These are phyloP conservation scores for Syrrhaptes paradoxus DNA, from an alignment of 2,113 vertebrate species.

Conservation along the genomic window DNA sequence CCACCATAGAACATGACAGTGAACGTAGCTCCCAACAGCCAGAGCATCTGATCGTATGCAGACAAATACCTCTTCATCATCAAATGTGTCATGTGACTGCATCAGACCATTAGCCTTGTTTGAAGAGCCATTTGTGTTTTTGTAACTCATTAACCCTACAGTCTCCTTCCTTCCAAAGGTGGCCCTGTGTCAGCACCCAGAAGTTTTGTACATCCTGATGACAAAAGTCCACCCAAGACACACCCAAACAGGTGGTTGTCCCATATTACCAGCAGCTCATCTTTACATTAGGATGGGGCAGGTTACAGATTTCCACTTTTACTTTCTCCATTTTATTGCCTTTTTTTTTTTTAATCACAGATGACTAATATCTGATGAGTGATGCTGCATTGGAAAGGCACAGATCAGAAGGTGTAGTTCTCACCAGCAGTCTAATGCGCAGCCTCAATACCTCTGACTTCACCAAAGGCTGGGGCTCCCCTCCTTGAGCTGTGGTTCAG, in stretches of 20 bases:
- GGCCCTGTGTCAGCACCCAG: background rate
- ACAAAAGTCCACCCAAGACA: background rate
- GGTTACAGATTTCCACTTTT: background rate
- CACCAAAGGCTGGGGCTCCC: background rate
- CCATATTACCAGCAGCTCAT: background rate
- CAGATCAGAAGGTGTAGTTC: background rate
- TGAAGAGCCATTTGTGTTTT: background rate
- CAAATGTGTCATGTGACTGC: fast-evolving
- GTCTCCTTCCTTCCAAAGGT: background rate
- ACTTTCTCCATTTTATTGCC: background rate
- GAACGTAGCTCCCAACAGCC: background rate
- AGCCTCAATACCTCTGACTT: background rate
- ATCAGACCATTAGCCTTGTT: background rate
- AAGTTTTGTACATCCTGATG: background rate
- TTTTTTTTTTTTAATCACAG: background rate
- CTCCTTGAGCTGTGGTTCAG: background rate
- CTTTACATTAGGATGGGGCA: background rate
- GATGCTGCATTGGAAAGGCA: background rate
- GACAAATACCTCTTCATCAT: background rate
- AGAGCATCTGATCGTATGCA: background rate
- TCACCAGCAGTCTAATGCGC: background rate
- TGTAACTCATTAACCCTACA: background rate
- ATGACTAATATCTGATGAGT: background rate
- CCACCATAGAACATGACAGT: background rate
- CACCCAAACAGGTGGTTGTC: background rate